Evolutionary conservation across 1,140 invertebrate species (phyloP).

Genomic region (Planococcus citri): DNA sequence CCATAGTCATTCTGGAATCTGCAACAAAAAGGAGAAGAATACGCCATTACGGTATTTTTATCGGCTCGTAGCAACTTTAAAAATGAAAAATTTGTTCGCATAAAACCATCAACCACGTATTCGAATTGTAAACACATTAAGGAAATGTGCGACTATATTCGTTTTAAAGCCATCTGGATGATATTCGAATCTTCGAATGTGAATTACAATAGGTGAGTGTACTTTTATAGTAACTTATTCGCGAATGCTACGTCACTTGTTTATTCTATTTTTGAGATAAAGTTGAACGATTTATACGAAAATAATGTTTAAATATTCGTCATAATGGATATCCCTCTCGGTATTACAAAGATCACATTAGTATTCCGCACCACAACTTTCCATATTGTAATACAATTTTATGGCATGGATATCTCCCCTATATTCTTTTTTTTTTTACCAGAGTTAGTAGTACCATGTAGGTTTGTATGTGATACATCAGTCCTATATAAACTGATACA

Average conservation of each 20-base stretch:
- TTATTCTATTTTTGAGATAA: conserved; percentile 19
- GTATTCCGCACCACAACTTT: conserved; percentile 11
- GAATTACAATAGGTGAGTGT: no score
- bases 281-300: conserved; percentile 16
- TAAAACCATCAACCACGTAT: not conserved
- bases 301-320: conserved; percentile 21
- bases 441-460: not conserved
- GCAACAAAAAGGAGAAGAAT: not conserved
- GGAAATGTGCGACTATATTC: not conserved
- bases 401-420: not conserved
- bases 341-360: conserved; percentile 14
- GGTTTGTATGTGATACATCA: not conserved
- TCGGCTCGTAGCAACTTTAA: not conserved
- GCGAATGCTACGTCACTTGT: not conserved
- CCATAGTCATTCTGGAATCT: conserved; percentile 12
- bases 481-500: conserved; percentile 12
- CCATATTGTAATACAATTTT: conserved; percentile 20
- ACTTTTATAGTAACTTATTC: no score
- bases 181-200: not conserved
- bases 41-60: not conserved
- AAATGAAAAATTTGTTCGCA: no score
- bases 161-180: not conserved
- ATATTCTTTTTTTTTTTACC: no score
- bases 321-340: conserved; percentile 17
- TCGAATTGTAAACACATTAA: not conserved